Evolutionary conservation across 1,140 invertebrate species (phyloP).

Genomic region (Ips nitidus): DNA sequence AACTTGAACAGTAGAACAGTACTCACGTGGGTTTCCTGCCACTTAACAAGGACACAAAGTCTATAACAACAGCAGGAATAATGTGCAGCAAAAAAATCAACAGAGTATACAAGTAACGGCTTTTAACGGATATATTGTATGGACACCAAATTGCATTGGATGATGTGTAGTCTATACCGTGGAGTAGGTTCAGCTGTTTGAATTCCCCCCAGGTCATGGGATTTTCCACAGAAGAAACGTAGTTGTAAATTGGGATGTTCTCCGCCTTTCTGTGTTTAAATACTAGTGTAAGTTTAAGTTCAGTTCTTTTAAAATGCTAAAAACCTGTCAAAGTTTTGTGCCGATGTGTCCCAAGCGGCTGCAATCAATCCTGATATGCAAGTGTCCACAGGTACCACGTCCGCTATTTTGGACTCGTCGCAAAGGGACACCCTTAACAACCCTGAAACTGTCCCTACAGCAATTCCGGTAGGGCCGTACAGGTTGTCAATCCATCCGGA

Average conservation of each 20-base stretch:
- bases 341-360: conserved; percentile 62
- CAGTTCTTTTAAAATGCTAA: neutral
- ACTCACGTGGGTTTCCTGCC: conserved; percentile 63
- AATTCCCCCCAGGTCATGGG: conserved; percentile 69
- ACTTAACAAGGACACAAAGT: conserved; percentile 56
- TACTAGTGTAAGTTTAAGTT: conserved; percentile 23
- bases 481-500: conserved; percentile 85
- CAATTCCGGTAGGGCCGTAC: conserved; percentile 80
- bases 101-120: conserved; percentile 47
- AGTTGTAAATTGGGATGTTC: conserved; percentile 70
- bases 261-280: conserved; percentile 50
- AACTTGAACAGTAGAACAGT: neutral
- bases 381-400: conserved; percentile 74
- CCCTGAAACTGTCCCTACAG: conserved; percentile 70
- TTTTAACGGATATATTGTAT: conserved; percentile 56
- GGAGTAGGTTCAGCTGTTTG: conserved; percentile 54
- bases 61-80: conserved; percentile 62
- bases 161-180: conserved; percentile 57
- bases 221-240: conserved; percentile 68
- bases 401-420: conserved; percentile 60
- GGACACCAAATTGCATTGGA: conserved; percentile 61
- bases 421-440: conserved; percentile 70
- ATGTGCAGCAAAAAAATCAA: conserved; percentile 58
- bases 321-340: conserved; percentile 47
- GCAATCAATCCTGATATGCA: conserved; percentile 77